Conservation (phyloP, 2,113 vertebrate genomes). For the Labeo catla region DNA sequence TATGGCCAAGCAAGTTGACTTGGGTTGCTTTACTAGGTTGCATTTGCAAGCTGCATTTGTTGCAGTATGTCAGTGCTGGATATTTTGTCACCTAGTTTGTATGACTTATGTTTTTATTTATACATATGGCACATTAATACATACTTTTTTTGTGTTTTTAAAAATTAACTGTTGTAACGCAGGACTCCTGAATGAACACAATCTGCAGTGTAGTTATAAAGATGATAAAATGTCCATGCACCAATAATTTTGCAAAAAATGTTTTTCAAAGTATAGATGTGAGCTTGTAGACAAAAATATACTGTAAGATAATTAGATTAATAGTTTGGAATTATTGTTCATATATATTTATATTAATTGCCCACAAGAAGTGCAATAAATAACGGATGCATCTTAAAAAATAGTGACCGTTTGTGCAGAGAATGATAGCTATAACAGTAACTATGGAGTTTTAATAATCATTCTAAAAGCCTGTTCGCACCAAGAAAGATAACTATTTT, state of each 20-base stretch:
- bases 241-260: too few relatives aligned
- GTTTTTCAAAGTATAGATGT: neutral
- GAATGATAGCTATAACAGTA: neutral
- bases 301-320: neutral
- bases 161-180: neutral
- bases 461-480: too few relatives aligned
- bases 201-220: neutral
- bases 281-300: neutral
- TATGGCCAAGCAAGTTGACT: neutral
- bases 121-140: neutral
- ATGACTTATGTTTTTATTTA: neutral
- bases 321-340: neutral
- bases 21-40: neutral
- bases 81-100: neutral
- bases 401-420: neutral
- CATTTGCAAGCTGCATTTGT: conserved; percentile 14
- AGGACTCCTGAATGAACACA: neutral
- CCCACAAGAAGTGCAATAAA: neutral
- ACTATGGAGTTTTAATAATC: too few relatives aligned
- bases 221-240: neutral
- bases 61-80: neutral
- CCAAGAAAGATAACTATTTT: too few relatives aligned
- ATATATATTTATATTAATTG: neutral
- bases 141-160: neutral
- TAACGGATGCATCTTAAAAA: neutral